Evolutionary conservation across 2,888 invertebrate species (phyloP), one percentile per base, ranked within the genome.

Genomic region (Heliconius aoede): DNA sequence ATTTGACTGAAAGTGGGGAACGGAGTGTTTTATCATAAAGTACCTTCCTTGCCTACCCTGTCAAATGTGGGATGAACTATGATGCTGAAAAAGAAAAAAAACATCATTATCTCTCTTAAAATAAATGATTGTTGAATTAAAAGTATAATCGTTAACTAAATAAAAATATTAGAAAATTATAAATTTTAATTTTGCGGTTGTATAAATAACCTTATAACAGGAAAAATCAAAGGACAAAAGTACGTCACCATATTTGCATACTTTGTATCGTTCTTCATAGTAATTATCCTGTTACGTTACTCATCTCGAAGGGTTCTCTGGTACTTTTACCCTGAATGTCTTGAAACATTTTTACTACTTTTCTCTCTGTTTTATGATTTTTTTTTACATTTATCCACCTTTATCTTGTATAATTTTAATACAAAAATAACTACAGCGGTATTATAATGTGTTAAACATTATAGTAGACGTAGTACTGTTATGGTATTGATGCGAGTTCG

Each of bases 211-310:
- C 32, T 32, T n/a, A 64, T 4, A 64, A 64, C 11, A 11, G 21
- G 32, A 13, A n/a, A 64, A 64, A 32, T 64, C 32, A 64, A 64
- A 64, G 32, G 21, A n/a, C 64, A 21, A 32, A 64, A n/a, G n/a
- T 11, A 64, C 64, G 32, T 26, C 46, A 46, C 46, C 46, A 46
- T 64, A 64, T 64, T 64, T 64, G 32, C 64, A 64, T 64, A 64
- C 30, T 62, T 11, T 64, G n/a, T 64, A 32, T 11, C 32, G 30
- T 64, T 32, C 32, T 11, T 32, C 64, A 32, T 64, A 64, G 13
- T 32, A 21, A 64, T 64, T 64, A 32, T 32, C 32, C 30, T 32
- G 32, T 32, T 64, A 64, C n/a, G n/a, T 64, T 64, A 64, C 64
- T 64, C 13, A 32, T 64, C 64, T 64, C 64, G 13, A 32, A 64